phyloP scores from a whole-genome alignment of 1,140 invertebrate species.

The Caenorhabditis tropicalis region DNA sequence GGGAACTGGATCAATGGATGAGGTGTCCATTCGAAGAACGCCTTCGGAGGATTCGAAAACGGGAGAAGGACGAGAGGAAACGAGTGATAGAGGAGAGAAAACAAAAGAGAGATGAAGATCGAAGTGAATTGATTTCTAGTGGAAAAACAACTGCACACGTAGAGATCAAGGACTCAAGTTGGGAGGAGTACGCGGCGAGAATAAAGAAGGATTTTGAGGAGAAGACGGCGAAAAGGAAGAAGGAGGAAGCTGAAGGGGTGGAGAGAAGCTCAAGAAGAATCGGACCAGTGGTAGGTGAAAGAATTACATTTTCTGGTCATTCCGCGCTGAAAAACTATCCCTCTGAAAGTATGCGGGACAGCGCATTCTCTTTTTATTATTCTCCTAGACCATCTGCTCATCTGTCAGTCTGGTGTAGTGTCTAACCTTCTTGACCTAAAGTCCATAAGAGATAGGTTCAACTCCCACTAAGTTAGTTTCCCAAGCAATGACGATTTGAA shows the following conservation, averaged over 20 bases:
- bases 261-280: neutral
- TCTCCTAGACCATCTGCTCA: too few relatives aligned
- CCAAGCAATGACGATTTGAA: slow-evolving; percentile 27
- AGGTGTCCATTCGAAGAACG: slow-evolving; percentile 42
- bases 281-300: slow-evolving; percentile 23
- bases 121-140: neutral
- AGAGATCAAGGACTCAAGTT: neutral
- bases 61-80: slow-evolving; percentile 31
- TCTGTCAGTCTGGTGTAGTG: too few relatives aligned
- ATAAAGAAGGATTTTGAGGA: slow-evolving; percentile 32
- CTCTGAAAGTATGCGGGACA: too few relatives aligned
- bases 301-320: neutral
- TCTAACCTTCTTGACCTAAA: neutral
- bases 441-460: neutral
- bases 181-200: neutral
- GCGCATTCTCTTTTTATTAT: neutral
- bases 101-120: slow-evolving; percentile 28
- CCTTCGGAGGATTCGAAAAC: slow-evolving; percentile 2
- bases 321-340: too few relatives aligned
- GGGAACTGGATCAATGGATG: slow-evolving; percentile 3
- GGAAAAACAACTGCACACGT: neutral
- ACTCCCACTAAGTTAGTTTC: neutral
- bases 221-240: neutral
- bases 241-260: neutral
- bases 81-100: slow-evolving; percentile 45